Conservation (phyloP, 2,113 vertebrate species). For the Girardinichthys multiradiatus region DNA sequence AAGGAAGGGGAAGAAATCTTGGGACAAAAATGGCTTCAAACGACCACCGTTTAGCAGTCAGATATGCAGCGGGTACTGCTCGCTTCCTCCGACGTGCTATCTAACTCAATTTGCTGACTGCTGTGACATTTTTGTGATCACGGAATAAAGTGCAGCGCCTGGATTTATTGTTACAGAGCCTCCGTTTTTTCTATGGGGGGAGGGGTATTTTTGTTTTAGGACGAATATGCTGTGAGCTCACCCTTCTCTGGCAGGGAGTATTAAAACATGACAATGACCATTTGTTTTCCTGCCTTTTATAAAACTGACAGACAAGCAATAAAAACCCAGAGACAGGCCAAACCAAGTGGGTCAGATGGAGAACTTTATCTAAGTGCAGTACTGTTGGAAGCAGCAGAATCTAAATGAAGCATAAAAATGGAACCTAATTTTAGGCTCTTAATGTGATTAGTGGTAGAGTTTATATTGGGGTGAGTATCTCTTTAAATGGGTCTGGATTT, state of each 20-base stretch:
- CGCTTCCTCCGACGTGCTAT: conserved; percentile 37
- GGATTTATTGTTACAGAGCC: conserved; percentile 47
- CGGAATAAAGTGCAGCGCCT: conserved; percentile 36
- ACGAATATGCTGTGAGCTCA: conserved; percentile 50
- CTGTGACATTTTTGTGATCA: conserved; percentile 62
- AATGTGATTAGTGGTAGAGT: neutral
- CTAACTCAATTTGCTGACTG: conserved; percentile 64
- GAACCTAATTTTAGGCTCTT: neutral
- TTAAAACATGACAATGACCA: conserved; percentile 48
- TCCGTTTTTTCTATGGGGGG: conserved; percentile 15
- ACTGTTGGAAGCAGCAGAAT: neutral
- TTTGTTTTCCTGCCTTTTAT: conserved; percentile 24
- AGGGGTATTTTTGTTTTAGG: conserved; percentile 46
- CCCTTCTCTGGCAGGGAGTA: conserved; percentile 51
- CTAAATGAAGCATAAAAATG: neutral
- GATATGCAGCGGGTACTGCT: conserved; percentile 29
- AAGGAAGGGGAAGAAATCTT: neutral
- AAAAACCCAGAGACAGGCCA: neutral
- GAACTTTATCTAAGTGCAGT: neutral
- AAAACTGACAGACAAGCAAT: neutral
- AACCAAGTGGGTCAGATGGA: neutral
- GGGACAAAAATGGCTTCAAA: conserved; percentile 43
- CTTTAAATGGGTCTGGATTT: conserved; percentile 17
- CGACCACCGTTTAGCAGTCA: conserved; percentile 21
- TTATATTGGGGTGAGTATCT: conserved; percentile 2